Evolutionary conservation across 1,140 invertebrate species (phyloP).

Genomic region (Dendrolimus punctatus): DNA sequence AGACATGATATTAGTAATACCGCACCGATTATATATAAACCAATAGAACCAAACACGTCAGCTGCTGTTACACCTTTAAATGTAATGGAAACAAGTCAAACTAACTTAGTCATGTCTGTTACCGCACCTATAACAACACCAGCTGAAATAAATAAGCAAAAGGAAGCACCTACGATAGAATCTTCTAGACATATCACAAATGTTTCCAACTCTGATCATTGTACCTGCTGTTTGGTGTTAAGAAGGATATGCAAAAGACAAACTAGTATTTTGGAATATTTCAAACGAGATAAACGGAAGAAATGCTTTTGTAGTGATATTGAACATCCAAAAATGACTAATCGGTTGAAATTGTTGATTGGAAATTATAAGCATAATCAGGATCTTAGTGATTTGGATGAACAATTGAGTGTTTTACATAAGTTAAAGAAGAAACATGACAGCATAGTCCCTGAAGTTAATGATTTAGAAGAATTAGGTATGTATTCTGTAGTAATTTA

Average conservation of each 20-base stretch:
- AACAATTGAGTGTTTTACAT: not conserved
- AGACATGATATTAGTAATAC: too few species aligned
- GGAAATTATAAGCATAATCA: constrained; percentile 25
- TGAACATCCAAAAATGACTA: constrained; percentile 33
- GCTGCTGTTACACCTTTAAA: constrained; percentile 24
- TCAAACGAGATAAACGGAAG: constrained; percentile 10
- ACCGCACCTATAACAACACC: constrained; percentile 18
- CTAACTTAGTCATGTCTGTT: constrained; percentile 23
- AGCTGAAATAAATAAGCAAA: not conserved
- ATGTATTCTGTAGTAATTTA: constrained; percentile 6
- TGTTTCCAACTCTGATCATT: constrained; percentile 18
- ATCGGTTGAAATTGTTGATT: constrained; percentile 35
- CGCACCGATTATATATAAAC: constrained; percentile 14
- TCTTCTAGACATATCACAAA: constrained; percentile 6
- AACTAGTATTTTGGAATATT: constrained; percentile 45
- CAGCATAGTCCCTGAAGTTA: not conserved
- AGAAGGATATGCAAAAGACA: constrained; percentile 36
- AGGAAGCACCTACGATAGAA: not conserved
- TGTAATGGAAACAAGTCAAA: constrained; percentile 6
- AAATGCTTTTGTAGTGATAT: constrained; percentile 29
- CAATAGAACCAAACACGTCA: constrained; percentile 24
- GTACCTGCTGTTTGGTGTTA: constrained; percentile 38
- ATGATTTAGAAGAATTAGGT: constrained; percentile 34
- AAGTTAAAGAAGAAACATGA: constrained; percentile 1
- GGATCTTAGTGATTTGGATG: not conserved